Percentiles rank a stretch among this genome's conserved stretches.
Conservation (phyloP, 1,140 invertebrate species). For the Contarinia nasturtii region DNA sequence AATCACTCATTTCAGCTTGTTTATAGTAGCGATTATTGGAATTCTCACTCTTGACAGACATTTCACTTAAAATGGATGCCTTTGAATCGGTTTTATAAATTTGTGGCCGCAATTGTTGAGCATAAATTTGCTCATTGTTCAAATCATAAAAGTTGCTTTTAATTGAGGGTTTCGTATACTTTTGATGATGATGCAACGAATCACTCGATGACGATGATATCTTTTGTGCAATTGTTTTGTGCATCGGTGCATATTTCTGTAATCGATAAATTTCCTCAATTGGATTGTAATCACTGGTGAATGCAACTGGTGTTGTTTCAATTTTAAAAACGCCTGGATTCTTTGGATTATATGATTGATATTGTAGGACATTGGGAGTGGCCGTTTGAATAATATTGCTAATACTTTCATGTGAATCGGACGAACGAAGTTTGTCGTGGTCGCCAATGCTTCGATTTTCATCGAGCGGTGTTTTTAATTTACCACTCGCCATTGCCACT, state of each 20-base stretch:
- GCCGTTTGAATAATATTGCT: not conserved
- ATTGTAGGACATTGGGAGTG: constrained; percentile 13
- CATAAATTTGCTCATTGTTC: not conserved
- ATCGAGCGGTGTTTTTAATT: constrained; percentile 7
- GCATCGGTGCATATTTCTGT: not conserved
- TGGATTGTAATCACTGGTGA: constrained; percentile 22
- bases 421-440: not conserved
- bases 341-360: constrained; percentile 23
- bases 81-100: constrained; percentile 22
- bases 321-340: constrained; percentile 24
- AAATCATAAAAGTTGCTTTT: constrained; percentile 6
- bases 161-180: not conserved
- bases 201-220: constrained; percentile 21
- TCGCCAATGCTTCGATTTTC: not conserved
- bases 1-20: constrained; percentile 13
- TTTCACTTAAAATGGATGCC: constrained; percentile 19
- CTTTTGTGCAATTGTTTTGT: constrained; percentile 8
- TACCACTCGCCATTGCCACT: no score
- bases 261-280: constrained; percentile 6
- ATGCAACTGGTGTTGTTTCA: constrained; percentile 22
- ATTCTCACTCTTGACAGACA: constrained; percentile 18
- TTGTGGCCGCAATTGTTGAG: constrained; percentile 10
- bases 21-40: constrained; percentile 13
- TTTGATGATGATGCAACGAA: constrained; percentile 12
- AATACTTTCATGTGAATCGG: not conserved